Evolutionary conservation across 2,797 vertebrate species (phyloP).

Genomic region (Melanotaenia boesemani): DNA sequence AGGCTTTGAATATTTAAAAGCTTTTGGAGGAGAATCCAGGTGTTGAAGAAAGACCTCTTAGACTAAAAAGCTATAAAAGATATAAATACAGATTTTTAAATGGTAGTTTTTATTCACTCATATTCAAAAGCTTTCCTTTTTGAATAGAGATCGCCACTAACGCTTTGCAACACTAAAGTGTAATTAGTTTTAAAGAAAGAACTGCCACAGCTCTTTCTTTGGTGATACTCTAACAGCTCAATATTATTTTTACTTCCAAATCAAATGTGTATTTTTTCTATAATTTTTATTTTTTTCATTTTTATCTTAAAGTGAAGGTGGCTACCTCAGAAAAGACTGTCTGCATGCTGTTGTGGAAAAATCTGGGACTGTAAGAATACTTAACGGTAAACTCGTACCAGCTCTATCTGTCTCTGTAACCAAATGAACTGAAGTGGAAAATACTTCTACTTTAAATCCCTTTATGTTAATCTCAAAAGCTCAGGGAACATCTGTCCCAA

Average conservation of each 20-base stretch:
- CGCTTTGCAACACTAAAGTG: background rate
- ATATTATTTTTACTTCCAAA: background rate
- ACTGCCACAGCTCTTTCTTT: too few species aligned
- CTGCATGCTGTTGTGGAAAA: background rate
- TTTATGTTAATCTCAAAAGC: background rate
- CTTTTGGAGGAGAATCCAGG: constrained; percentile 17
- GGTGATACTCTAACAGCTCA: too few species aligned
- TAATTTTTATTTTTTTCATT: background rate
- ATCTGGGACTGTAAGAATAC: background rate
- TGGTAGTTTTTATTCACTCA: background rate
- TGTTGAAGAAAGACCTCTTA: background rate
- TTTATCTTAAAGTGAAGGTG: background rate
- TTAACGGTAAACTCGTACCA: background rate
- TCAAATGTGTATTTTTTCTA: background rate
- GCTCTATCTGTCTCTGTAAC: background rate
- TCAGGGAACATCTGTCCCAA: background rate
- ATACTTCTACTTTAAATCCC: background rate
- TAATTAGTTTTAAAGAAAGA: background rate
- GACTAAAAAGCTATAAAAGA: background rate
- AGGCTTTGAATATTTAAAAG: constrained; percentile 16
- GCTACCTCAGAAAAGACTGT: background rate
- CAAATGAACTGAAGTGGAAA: background rate
- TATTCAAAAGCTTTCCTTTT: background rate
- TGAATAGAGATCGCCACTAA: background rate
- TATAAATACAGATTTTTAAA: background rate